Evolutionary conservation across 1,140 invertebrate genomes (phyloP), one percentile per base, ranked within the genome.

Genomic region (Drosophila suzukii): DNA sequence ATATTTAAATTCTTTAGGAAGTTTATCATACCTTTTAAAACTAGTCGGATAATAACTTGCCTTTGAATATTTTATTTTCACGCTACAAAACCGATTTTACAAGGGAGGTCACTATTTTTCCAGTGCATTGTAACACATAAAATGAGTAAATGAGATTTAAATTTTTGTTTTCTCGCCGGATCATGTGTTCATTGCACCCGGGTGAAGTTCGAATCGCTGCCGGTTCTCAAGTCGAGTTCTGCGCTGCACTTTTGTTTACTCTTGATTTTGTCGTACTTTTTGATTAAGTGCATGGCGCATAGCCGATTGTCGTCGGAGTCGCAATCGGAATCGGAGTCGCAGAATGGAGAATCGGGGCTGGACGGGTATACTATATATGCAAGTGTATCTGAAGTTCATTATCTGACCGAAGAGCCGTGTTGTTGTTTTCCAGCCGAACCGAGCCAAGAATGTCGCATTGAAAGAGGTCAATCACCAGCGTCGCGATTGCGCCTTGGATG

Each of bases 181-280:
- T 89, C 72, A 89, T 88, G 73, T 88, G 80, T 88, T 88, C 83
- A 88, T 80, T 88, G 84, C 84, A 84, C 84, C 49, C 84, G 36
- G 50, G 41, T 17, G 56, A 59, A 56, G 58, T 60, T 59, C 49
- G 62, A 50, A 67, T 61, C 75, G 57, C 50, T 67, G 66, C 51
- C 63, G 78, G 65, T 57, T 47, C 61, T 70, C 81, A 70, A 83
- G 75, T 82, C 75, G 57, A 73, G 71, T 76, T 86, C 68, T 86
- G 75, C 78, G 53, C 49, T 82, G 83, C 83, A 86, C 51, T 86
- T 86, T 86, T 88, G 84, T 89, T 88, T 88, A 89, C 83, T 83
- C 86, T 83, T 83, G 83, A 89, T 88, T 89, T 88, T 89, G 84
- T 88, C 83, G 80, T 67, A 89, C 75, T 67, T 86, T 88, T 88